Conservation (phyloP, 1,140 invertebrate species). For the Dinoponera quadriceps region DNA sequence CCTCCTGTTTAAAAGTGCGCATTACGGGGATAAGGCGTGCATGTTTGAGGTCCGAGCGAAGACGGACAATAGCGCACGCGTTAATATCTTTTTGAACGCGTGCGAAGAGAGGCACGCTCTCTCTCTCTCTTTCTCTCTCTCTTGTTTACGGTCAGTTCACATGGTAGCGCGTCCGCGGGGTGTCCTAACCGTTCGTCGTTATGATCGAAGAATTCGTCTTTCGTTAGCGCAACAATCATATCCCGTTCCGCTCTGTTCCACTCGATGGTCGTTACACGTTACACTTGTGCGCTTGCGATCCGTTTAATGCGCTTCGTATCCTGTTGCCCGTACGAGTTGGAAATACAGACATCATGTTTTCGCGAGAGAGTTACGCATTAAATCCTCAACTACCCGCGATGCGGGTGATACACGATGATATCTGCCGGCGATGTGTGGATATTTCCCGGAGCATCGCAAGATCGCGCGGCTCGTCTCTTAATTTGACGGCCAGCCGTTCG, state of each 20-base stretch:
- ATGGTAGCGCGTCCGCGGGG: too few relatives aligned
- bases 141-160: too few relatives aligned
- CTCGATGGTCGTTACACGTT: constrained; percentile 46
- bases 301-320: constrained; percentile 33
- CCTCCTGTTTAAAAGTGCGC: too few relatives aligned
- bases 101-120: too few relatives aligned
- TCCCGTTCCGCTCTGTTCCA: constrained; percentile 47
- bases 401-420: background rate
- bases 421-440: background rate
- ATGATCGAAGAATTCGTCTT: constrained; percentile 29
- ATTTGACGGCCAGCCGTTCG: constrained; percentile 3
- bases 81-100: too few relatives aligned
- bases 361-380: constrained; percentile 15
- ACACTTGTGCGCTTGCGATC: constrained; percentile 52
- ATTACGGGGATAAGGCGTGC: too few relatives aligned
- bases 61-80: too few relatives aligned
- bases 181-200: background rate
- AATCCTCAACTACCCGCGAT: constrained; percentile 29
- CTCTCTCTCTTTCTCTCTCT: too few relatives aligned
- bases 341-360: constrained; percentile 50
- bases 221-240: constrained; percentile 40
- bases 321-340: background rate
- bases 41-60: too few relatives aligned
- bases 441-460: background rate
- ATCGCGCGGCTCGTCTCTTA: constrained; percentile 6